phyloP scores from a whole-genome alignment of 2,888 invertebrate genomes.

The Dryocosmus kuriphilus region DNA sequence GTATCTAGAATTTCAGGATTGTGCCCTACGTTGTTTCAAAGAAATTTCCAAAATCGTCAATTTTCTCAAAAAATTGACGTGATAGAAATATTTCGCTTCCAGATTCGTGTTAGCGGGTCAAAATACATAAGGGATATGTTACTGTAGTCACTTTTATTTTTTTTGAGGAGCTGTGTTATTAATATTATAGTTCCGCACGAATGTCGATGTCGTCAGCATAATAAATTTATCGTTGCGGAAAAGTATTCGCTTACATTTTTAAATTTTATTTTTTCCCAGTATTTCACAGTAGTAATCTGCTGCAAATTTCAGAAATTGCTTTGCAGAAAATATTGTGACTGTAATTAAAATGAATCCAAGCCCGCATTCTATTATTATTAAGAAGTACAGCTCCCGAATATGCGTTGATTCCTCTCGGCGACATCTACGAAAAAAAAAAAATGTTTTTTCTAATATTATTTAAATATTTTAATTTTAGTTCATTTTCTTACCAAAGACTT shows the following conservation, averaged over 20 bases:
- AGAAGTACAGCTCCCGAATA: conserved; percentile 80
- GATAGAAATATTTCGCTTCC: no score
- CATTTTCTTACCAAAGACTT: conserved; percentile 47
- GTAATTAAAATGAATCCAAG: conserved; percentile 79
- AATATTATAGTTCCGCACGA: background rate
- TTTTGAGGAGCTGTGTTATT: no score
- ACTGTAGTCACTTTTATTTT: no score
- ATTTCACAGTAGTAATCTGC: conserved; percentile 55
- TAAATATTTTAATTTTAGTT: conserved; percentile 59
- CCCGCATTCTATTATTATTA: conserved; percentile 81
- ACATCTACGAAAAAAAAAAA: conserved; percentile 63
- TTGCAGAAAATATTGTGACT: conserved; percentile 77
- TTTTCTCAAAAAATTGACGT: no score
- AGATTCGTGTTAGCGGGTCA: no score
- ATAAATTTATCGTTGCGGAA: conserved; percentile 52
- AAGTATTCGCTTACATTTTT: background rate
- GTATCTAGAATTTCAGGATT: no score
- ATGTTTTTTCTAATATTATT: background rate
- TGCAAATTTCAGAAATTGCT: conserved; percentile 70
- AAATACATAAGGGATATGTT: no score
- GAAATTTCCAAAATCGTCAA: no score
- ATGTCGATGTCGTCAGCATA: conserved; percentile 42
- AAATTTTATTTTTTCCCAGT: background rate
- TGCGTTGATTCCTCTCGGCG: conserved; percentile 77
- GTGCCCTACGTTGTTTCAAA: no score